A percentile compares a stretch with the other conserved stretches of the same genome.
phyloP scores from a whole-genome alignment of 2,888 invertebrate genomes.

The Stomorhina lunata region DNA sequence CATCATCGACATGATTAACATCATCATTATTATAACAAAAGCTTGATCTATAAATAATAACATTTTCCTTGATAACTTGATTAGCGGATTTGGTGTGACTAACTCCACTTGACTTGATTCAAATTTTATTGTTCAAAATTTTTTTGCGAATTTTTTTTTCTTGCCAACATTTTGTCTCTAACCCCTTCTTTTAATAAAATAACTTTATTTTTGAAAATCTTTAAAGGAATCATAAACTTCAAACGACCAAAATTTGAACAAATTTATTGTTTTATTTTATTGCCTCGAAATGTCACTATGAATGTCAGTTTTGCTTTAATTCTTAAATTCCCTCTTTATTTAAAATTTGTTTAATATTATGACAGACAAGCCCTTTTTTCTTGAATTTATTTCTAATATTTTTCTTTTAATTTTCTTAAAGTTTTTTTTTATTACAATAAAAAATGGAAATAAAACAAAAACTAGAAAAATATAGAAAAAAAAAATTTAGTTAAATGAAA shows the following conservation, averaged over 20 bases:
- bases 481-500: slow-evolving; percentile 25
- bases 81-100: slow-evolving; percentile 29
- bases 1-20: not conserved
- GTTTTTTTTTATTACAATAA: slow-evolving; percentile 18
- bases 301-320: slow-evolving; percentile 65
- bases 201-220: slow-evolving; percentile 46
- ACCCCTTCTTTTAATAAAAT: slow-evolving; percentile 37
- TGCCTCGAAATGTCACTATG: slow-evolving; percentile 62
- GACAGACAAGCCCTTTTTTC: slow-evolving; percentile 59
- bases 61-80: slow-evolving; percentile 55
- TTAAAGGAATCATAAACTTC: not conserved
- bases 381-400: slow-evolving; percentile 35
- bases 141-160: not conserved
- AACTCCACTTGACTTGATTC: slow-evolving; percentile 33
- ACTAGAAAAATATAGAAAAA: not conserved
- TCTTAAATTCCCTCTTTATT: slow-evolving; percentile 37
- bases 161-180: slow-evolving; percentile 13
- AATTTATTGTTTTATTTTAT: slow-evolving; percentile 44
- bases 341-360: not conserved
- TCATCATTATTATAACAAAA: slow-evolving; percentile 8
- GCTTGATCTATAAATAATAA: not conserved
- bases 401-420: not conserved
- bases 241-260: slow-evolving; percentile 15
- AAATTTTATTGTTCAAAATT: slow-evolving; percentile 34
- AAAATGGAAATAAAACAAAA: slow-evolving; percentile 27